These are phyloP conservation scores for Parauchenoglanis punctatus DNA, from an alignment of 2,797 vertebrate species.

Conservation along the genomic window DNA sequence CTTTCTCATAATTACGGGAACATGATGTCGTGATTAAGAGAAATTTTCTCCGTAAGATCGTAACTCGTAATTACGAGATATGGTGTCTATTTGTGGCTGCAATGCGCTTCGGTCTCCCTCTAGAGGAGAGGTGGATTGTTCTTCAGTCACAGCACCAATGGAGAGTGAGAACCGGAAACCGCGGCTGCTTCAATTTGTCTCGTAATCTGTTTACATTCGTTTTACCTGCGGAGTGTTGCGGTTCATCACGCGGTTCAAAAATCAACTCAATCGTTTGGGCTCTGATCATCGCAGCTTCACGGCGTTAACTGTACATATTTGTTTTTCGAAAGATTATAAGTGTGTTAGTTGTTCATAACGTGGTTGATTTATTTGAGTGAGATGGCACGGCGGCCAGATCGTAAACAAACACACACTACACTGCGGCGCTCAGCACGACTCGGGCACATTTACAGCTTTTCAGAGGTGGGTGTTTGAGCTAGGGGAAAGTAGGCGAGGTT, in stretches of 20 bases:
- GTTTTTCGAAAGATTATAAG: neutral
- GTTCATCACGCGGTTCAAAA: neutral
- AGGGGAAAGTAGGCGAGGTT: constrained; percentile 61
- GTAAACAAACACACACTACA: neutral
- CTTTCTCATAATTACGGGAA: too few species aligned
- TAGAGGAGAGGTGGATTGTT: neutral
- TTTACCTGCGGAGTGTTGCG: neutral
- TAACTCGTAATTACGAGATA: too few species aligned
- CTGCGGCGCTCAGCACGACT: constrained; percentile 58
- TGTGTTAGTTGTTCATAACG: neutral
- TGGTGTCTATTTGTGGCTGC: too few species aligned
- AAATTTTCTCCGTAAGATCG: too few species aligned
- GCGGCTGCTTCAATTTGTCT: constrained; percentile 72
- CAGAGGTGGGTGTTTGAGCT: constrained; percentile 66
- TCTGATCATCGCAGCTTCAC: too few species aligned
- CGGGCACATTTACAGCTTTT: constrained; percentile 21
- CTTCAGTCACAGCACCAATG: constrained; percentile 61
- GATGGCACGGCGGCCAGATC: constrained; percentile 46
- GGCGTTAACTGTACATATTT: neutral
- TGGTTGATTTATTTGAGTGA: neutral
- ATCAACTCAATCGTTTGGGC: neutral
- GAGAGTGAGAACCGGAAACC: constrained; percentile 66
- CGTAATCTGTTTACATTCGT: constrained; percentile 11
- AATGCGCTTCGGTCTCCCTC: neutral
- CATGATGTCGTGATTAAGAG: too few species aligned